These are phyloP conservation scores for Drosophila leonis DNA, from an alignment of 2,888 invertebrate species.

Conservation along the genomic window DNA sequence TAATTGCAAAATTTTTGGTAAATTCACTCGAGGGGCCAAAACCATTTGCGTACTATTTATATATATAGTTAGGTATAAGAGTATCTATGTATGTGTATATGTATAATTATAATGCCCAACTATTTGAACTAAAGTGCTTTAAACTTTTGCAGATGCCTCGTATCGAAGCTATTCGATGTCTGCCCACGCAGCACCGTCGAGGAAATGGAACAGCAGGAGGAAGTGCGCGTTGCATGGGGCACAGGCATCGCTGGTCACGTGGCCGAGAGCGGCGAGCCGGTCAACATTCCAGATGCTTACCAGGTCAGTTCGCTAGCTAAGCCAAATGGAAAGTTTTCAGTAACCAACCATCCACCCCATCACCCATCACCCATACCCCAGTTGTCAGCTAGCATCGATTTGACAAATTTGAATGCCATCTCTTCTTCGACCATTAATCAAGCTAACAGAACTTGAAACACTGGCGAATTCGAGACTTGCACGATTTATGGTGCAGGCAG, in stretches of 20 bases:
- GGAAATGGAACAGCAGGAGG: slow-evolving; percentile 96
- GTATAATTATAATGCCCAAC: neutral
- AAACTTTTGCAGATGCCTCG: slow-evolving; percentile 89
- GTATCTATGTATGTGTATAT: neutral
- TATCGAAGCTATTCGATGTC: slow-evolving; percentile 97
- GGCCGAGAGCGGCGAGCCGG: slow-evolving; percentile 95
- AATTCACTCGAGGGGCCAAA: slow-evolving; percentile 16
- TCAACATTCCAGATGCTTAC: slow-evolving; percentile 98
- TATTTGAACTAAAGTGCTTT: slow-evolving; percentile 18
- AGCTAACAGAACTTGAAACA: slow-evolving; percentile 30
- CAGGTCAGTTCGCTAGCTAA: slow-evolving; percentile 87
- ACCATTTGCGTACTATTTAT: slow-evolving; percentile 10
- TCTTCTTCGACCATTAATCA: slow-evolving; percentile 60
- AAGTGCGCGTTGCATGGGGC: slow-evolving; percentile 97
- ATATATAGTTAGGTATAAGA: neutral
- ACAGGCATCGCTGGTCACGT: slow-evolving; percentile 98
- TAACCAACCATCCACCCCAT: neutral
- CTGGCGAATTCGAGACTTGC: slow-evolving; percentile 42
- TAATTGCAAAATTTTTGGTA: slow-evolving; percentile 40
- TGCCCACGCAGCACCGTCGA: slow-evolving; percentile 96
- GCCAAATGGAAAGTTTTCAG: slow-evolving; percentile 40
- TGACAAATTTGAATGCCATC: slow-evolving; percentile 73
- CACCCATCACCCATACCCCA: neutral
- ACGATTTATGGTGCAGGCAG: slow-evolving; percentile 68
- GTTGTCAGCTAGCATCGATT: slow-evolving; percentile 28